Evolutionary conservation across 2,113 vertebrate genomes (phyloP), one percentile per base, ranked within the genome.

Genomic region (Oxygymnocypris stewartii): DNA sequence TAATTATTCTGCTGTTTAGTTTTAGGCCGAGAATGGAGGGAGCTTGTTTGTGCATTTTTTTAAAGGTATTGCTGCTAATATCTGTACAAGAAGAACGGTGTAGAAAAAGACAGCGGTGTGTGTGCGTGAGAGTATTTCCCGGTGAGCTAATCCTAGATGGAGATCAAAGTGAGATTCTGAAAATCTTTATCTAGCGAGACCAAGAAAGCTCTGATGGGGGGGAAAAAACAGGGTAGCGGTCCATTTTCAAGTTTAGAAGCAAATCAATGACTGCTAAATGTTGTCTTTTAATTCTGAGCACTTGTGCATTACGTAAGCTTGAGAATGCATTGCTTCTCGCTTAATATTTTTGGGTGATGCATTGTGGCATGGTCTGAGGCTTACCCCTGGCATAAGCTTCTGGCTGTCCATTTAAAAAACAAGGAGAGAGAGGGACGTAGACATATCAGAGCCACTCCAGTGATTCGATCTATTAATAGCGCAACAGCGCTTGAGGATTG

Each of bases 381-480:
- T 51, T 82, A 61, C 82, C 76, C 35, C 77, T 77, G 23, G n/a
- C 11, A 20, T 42, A 51, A 6, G 63, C 20, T 54, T 37, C n/a
- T 42, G 57, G 7, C 23, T 25, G 42, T 76, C 74, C 83, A 54
- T 88, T 82, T 57, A 76, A 51, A 75, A 69, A 76, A 78, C 77
- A 65, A 37, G 59, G 73, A 63, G 63, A 79, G 80, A 11, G 47
- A 35, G 76, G 35, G 31, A 42, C 20, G n/a, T 35, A 14, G 93
- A 91, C 90, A 90, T 88, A 90, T 93, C 88, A 93, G 93, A 92
- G 76, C 40, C 93, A 92, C 89, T 61, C 31, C 23, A 23, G 95
- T 92, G 85, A 86, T 93, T 92, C 89, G 8, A 49, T 92, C 93
- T 93, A 90, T 92, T 91, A 59, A 91, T 91, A 92, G 94, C 67